A percentile compares a stretch with the other conserved stretches of the same genome.
Conservation (phyloP, 2,888 invertebrate genomes). For the Steinernema carpocapsae region DNA sequence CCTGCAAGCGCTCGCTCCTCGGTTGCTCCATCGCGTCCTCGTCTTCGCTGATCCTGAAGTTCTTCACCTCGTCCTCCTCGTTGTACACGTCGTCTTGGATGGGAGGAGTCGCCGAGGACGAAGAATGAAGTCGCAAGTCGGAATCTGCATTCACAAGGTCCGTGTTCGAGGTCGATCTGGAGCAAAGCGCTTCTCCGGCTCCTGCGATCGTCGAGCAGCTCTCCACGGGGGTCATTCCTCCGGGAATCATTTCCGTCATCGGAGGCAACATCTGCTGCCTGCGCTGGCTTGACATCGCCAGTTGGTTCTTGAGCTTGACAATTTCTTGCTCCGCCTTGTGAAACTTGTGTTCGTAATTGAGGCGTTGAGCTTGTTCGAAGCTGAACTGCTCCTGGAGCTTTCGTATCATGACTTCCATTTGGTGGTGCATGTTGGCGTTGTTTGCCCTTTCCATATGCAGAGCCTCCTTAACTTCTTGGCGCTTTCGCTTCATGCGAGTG, state of each 20-base stretch:
- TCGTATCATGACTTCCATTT: too few species aligned
- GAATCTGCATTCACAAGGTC: not conserved
- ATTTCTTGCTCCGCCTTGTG: not conserved
- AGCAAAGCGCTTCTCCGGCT: slow-evolving; percentile 23
- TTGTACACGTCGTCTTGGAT: slow-evolving; percentile 25
- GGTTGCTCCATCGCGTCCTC: slow-evolving; percentile 32
- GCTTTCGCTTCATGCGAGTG: slow-evolving; percentile 6
- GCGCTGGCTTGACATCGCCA: not conserved
- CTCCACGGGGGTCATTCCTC: not conserved
- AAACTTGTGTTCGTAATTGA: not conserved
- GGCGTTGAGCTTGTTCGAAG: too few species aligned
- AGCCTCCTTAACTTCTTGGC: not conserved
- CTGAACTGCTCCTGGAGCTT: too few species aligned
- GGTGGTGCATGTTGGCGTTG: too few species aligned
- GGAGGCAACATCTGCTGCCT: not conserved
- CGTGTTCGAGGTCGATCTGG: slow-evolving; percentile 1
- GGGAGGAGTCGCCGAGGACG: slow-evolving; percentile 26
- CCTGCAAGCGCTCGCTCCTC: slow-evolving; percentile 10
- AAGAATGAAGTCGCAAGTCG: slow-evolving; percentile 5
- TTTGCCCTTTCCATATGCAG: not conserved
- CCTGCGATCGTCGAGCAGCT: slow-evolving; percentile 16
- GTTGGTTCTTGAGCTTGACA: not conserved
- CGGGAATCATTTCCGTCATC: not conserved
- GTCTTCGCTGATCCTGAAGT: slow-evolving; percentile 34
- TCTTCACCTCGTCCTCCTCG: slow-evolving; percentile 38